Percentiles rank a stretch among this genome's conserved stretches.
phyloP scores from a whole-genome alignment of 2,888 invertebrate species.

The Incurvaria masculella region DNA sequence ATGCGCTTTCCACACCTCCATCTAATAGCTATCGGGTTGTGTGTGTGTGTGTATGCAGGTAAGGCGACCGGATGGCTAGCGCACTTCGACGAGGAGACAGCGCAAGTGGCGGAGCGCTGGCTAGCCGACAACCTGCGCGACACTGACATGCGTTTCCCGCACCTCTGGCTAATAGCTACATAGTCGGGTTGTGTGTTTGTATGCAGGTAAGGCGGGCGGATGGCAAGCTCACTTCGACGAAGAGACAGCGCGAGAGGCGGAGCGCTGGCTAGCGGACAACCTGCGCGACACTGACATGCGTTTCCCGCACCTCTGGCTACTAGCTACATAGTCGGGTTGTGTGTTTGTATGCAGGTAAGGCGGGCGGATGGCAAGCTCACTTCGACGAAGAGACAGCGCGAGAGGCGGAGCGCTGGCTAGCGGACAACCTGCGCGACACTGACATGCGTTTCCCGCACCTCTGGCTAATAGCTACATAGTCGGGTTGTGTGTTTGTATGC shows the following conservation, averaged over 20 bases:
- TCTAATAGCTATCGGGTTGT: too few relatives aligned
- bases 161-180: too few relatives aligned
- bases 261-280: conserved; percentile 68
- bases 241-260: conserved; percentile 62
- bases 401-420: conserved; percentile 69
- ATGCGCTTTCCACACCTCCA: neutral
- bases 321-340: too few relatives aligned
- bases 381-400: conserved; percentile 64
- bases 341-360: conserved; percentile 53
- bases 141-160: neutral
- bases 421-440: conserved; percentile 57
- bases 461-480: neutral
- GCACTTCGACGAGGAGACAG: neutral
- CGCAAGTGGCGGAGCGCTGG: conserved; percentile 41
- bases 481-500: too few relatives aligned
- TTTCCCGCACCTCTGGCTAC: conserved; percentile 41
- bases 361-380: conserved; percentile 68
- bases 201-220: conserved; percentile 60
- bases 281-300: conserved; percentile 56
- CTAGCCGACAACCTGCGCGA: conserved; percentile 44
- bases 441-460: conserved; percentile 57
- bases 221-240: conserved; percentile 72
- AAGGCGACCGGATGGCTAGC: conserved; percentile 43
- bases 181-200: too few relatives aligned
- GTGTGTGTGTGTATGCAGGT: too few relatives aligned